A percentile compares a stretch with the other conserved stretches of the same genome.
These are phyloP conservation scores for Crocallis elinguaria DNA, from an alignment of 2,888 invertebrate species.

Conservation along the genomic window DNA sequence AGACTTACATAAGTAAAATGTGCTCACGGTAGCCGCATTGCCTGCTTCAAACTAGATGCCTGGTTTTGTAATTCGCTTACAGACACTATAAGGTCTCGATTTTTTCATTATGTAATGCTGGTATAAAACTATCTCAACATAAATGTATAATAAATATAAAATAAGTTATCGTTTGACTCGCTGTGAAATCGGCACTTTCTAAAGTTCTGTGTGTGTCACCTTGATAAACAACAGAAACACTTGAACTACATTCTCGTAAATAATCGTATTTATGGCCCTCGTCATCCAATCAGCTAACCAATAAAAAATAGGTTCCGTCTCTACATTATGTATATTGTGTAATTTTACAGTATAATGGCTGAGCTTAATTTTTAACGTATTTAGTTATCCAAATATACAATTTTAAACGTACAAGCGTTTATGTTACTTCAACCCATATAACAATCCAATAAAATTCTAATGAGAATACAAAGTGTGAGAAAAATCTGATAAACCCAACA, in stretches of 20 bases:
- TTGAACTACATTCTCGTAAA: neutral
- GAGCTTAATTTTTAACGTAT: too few relatives aligned
- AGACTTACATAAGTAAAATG: slow-evolving; percentile 45
- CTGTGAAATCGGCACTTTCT: slow-evolving; percentile 1
- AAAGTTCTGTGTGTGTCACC: slow-evolving; percentile 4
- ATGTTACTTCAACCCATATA: neutral
- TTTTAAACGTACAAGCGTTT: too few relatives aligned
- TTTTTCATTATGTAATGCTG: too few relatives aligned
- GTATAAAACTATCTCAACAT: too few relatives aligned
- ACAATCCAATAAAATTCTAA: slow-evolving; percentile 16
- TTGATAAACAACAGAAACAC: slow-evolving; percentile 1
- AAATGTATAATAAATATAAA: neutral
- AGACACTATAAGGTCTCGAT: slow-evolving; percentile 36
- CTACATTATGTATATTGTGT: too few relatives aligned
- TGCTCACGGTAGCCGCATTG: slow-evolving; percentile 32
- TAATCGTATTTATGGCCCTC: neutral
- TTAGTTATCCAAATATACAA: too few relatives aligned
- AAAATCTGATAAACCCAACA: neutral
- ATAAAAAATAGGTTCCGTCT: too few relatives aligned
- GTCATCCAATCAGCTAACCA: too few relatives aligned
- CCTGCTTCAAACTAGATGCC: slow-evolving; percentile 32
- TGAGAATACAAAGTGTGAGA: slow-evolving; percentile 33
- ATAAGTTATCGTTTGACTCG: neutral
- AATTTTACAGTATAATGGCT: too few relatives aligned
- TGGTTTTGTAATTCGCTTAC: slow-evolving; percentile 42